phyloP scores from a whole-genome alignment of 2,113 vertebrate genomes.

The Narcine bancroftii region DNA sequence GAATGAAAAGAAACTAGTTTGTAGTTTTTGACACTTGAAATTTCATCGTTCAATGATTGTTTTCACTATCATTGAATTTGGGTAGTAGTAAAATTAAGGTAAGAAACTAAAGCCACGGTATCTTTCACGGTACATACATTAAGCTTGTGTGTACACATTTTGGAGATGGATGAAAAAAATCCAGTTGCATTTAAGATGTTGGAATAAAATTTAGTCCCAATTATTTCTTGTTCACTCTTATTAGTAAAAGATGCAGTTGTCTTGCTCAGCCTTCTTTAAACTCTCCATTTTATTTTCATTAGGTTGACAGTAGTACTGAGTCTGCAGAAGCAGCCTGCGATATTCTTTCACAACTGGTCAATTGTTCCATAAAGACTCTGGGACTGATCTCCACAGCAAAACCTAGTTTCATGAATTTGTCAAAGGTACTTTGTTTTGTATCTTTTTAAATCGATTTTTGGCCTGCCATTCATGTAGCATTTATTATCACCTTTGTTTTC shows the following conservation, averaged over 20 bases:
- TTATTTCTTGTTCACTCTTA: too few species aligned
- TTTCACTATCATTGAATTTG: neutral
- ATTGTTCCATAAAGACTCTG: conserved; percentile 79
- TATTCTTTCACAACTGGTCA: conserved; percentile 82
- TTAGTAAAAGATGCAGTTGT: neutral
- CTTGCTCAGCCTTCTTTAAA: neutral
- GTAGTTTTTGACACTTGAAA: neutral
- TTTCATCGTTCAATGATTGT: neutral
- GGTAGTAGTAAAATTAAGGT: too few species aligned
- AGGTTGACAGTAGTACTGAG: conserved; percentile 82
- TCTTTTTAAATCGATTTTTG: neutral
- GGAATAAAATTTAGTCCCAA: too few species aligned
- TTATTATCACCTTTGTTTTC: conserved; percentile 38
- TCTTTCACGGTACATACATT: too few species aligned
- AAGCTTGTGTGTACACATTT: too few species aligned
- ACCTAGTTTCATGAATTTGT: conserved; percentile 81
- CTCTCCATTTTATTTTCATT: neutral
- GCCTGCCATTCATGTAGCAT: neutral
- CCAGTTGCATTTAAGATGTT: too few species aligned
- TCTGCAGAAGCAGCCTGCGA: conserved; percentile 81
- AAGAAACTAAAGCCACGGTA: too few species aligned
- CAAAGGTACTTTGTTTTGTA: conserved; percentile 58
- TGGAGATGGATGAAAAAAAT: too few species aligned
- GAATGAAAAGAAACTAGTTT: too few species aligned
- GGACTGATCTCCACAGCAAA: conserved; percentile 80